Percentiles rank a stretch among this genome's conserved stretches.
Evolutionary conservation across 2,888 invertebrate genomes (phyloP).

Genomic region (Heliconius cydno): DNA sequence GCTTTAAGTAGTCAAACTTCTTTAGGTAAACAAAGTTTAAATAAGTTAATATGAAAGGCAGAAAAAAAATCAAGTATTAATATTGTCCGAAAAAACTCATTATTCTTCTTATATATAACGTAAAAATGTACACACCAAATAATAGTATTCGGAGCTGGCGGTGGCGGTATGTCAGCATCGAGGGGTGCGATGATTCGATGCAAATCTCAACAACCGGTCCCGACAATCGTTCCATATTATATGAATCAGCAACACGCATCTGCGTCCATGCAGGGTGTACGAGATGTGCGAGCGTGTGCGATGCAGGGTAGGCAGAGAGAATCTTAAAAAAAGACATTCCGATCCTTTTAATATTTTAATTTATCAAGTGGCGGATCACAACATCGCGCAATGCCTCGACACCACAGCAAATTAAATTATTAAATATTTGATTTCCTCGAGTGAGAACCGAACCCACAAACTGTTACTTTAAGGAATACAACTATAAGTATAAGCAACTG

Average conservation of each 20-base stretch:
- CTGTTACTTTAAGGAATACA: no score
- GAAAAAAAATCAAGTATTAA: not conserved
- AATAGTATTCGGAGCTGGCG: conserved; percentile 10
- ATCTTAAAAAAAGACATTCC: no score
- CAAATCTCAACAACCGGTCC: conserved; percentile 37
- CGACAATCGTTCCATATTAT: conserved; percentile 39
- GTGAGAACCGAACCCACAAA: no score
- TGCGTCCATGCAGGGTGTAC: not conserved
- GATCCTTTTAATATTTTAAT: no score
- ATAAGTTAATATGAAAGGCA: no score
- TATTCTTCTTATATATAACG: not conserved
- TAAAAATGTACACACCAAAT: not conserved
- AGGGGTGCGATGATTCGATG: conserved; percentile 27
- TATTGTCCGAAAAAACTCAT: not conserved
- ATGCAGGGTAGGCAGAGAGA: no score
- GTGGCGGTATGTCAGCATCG: conserved; percentile 4
- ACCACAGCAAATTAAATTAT: no score
- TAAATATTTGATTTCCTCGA: no score
- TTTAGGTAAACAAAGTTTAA: no score
- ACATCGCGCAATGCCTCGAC: no score
- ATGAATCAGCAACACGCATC: conserved; percentile 36
- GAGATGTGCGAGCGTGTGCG: no score
- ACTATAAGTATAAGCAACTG: not conserved
- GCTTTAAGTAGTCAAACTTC: no score
- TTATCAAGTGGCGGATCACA: not conserved